Evolutionary conservation across 2,113 vertebrate genomes (phyloP), one percentile per base, ranked within the genome.

Genomic region (Heterotilapia buettikoferi): DNA sequence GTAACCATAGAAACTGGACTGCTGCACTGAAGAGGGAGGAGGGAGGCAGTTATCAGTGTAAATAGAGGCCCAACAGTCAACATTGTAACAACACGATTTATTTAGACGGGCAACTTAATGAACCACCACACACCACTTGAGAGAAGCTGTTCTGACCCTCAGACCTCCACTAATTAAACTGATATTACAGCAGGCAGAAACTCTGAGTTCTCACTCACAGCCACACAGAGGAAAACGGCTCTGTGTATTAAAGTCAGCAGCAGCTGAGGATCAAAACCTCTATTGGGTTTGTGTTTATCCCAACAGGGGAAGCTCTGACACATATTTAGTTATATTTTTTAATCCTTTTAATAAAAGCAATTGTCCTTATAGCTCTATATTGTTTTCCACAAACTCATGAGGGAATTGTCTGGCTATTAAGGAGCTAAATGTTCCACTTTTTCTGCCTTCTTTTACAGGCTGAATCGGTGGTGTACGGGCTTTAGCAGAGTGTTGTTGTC

Each of bases 1-100:
- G 97, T 99, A 99, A 90, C 99, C 99, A 18, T 99, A 99, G 97
- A 99, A 99, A 96, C 99, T 99, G 92, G 99, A 99, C 97, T 99
- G 99, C 97, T 99, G 99, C 96, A 99, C 99, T 99, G 97, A 68
- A 86, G 94, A 93, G 71, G 83, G 85, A 91, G 31, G 59, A 26
- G 79, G 54, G 82, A 71, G 36, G 87, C 18, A 45, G 73, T 78
- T 31, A 87, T 88, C 85, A 90, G 83, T 16, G 61, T 52, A 83
- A 87, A 89, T 81, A 61, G 26, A 50, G 84, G 71, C 54, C 82
- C 18, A 61, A 85, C 53, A 85, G 68, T 86, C 71, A 87, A 73
- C 71, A 57, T 19, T 52, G 59, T 29, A 82, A 73, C 57, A 84
- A 43, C 84, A 73, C 53, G 9, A 53, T 90, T 84, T 36, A 88